Percentiles rank a stretch among this genome's conserved stretches.
phyloP scores from a whole-genome alignment of 2,797 vertebrate genomes.

The Channallabes apus region DNA sequence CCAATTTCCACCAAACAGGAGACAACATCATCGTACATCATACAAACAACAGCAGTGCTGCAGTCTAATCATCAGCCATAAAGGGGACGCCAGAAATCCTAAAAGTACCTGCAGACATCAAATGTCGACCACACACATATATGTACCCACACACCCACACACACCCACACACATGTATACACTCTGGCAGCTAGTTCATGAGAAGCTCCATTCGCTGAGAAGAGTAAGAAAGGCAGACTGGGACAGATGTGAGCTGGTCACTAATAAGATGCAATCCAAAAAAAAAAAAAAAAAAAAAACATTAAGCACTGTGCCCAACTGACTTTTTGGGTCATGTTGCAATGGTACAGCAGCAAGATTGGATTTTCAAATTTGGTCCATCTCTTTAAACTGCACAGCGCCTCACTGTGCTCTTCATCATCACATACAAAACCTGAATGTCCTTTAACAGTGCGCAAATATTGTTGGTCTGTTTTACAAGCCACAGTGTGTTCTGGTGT shows the following conservation, averaged over 20 bases:
- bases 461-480: slow-evolving; percentile 55
- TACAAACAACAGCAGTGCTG: slow-evolving; percentile 59
- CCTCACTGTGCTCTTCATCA: slow-evolving; percentile 42
- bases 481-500: slow-evolving; percentile 54
- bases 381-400: slow-evolving; percentile 42
- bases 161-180: slow-evolving; percentile 38
- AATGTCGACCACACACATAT: slow-evolving; percentile 52
- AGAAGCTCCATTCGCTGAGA: slow-evolving; percentile 56
- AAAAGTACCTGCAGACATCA: slow-evolving; percentile 50
- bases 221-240: slow-evolving; percentile 56
- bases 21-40: slow-evolving; percentile 59
- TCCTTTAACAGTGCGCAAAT: slow-evolving; percentile 58
- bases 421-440: slow-evolving; percentile 60
- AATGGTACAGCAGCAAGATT: slow-evolving; percentile 59
- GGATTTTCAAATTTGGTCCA: slow-evolving; percentile 56
- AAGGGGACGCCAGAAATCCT: slow-evolving; percentile 49
- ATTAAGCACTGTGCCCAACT: slow-evolving; percentile 44
- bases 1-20: slow-evolving; percentile 71
- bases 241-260: slow-evolving; percentile 52
- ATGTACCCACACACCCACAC: slow-evolving; percentile 25
- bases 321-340: slow-evolving; percentile 32
- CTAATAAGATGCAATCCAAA: slow-evolving; percentile 50
- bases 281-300: slow-evolving; percentile 43
- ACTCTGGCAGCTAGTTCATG: slow-evolving; percentile 51
- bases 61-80: slow-evolving; percentile 58